Evolutionary conservation across 92 coral and sea anemone genomes (phyloP).

Genomic region (Umimayanthus kanabou): DNA sequence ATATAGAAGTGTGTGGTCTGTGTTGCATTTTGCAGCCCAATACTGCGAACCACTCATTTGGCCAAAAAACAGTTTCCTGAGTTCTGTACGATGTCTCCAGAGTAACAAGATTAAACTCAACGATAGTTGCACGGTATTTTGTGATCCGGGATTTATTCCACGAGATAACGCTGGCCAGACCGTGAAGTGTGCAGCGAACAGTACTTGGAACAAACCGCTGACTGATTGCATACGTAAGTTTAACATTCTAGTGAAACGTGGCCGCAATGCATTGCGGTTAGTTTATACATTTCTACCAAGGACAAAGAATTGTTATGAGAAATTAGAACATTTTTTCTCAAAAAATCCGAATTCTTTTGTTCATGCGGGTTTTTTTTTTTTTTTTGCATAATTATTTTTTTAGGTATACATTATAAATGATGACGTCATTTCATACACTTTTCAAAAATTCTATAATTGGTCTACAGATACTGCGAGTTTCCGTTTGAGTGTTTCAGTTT

Average conservation of each 20-base stretch:
- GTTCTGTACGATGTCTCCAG: slow-evolving; percentile 51
- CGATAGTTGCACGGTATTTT: slow-evolving; percentile 50
- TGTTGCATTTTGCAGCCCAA: slow-evolving; percentile 41
- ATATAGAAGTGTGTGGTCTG: neutral
- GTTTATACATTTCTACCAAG: neutral
- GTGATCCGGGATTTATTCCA: slow-evolving; percentile 56
- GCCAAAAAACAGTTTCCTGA: slow-evolving; percentile 25
- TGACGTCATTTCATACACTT: too few relatives aligned
- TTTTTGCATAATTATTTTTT: too few relatives aligned
- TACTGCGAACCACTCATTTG: slow-evolving; percentile 50
- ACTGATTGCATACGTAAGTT: slow-evolving; percentile 57
- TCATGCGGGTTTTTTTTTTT: too few relatives aligned
- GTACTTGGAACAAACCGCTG: slow-evolving; percentile 48
- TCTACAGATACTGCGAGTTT: too few relatives aligned
- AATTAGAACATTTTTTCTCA: neutral
- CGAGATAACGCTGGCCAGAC: slow-evolving; percentile 29
- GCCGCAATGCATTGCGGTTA: too few relatives aligned
- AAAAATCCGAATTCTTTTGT: too few relatives aligned
- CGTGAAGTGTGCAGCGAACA: slow-evolving; percentile 43
- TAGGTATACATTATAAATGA: too few relatives aligned
- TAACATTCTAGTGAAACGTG: neutral
- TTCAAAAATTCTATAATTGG: too few relatives aligned
- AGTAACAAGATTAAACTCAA: slow-evolving; percentile 40
- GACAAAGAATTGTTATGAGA: neutral
- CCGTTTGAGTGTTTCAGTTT: neutral